A percentile compares a stretch with the other conserved stretches of the same genome.
Evolutionary conservation across 2,888 invertebrate genomes (phyloP).

Genomic region (Meiosimyza platycephala): DNA sequence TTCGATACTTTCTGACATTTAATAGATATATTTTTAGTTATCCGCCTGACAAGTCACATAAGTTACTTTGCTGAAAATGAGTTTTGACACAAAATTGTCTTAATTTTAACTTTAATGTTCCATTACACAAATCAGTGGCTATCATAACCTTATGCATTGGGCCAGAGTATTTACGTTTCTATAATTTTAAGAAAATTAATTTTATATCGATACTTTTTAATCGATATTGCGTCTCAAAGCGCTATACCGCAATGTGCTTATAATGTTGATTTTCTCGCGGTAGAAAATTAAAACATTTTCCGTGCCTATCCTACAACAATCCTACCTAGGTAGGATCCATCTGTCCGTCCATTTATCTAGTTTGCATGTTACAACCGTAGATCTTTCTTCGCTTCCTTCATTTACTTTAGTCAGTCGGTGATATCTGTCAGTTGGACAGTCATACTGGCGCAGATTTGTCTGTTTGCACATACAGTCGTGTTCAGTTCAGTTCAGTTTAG

Average conservation of each 20-base stretch:
- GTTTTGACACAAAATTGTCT: no score
- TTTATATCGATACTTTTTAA: no score
- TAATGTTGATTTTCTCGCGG: conserved; percentile 25
- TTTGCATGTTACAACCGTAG: conserved; percentile 29
- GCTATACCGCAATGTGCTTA: not conserved
- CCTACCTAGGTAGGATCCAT: not conserved
- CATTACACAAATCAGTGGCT: no score
- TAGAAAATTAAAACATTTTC: conserved; percentile 34
- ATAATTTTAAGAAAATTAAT: no score
- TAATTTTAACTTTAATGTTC: no score
- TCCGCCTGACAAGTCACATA: no score
- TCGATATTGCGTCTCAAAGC: no score
- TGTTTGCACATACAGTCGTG: not conserved
- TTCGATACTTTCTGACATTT: no score
- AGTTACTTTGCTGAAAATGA: no score
- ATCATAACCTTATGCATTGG: no score
- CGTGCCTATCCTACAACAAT: not conserved
- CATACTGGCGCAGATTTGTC: not conserved
- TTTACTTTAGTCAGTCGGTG: not conserved
- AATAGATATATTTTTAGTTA: no score
- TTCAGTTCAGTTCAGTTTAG: conserved; percentile 10
- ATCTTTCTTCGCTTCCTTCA: conserved; percentile 24
- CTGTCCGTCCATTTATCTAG: conserved; percentile 7
- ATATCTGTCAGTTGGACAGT: not conserved
- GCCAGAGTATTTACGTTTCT: no score